Evolutionary conservation across 2,888 invertebrate species (phyloP).

Genomic region (Platycheirus rosarum): DNA sequence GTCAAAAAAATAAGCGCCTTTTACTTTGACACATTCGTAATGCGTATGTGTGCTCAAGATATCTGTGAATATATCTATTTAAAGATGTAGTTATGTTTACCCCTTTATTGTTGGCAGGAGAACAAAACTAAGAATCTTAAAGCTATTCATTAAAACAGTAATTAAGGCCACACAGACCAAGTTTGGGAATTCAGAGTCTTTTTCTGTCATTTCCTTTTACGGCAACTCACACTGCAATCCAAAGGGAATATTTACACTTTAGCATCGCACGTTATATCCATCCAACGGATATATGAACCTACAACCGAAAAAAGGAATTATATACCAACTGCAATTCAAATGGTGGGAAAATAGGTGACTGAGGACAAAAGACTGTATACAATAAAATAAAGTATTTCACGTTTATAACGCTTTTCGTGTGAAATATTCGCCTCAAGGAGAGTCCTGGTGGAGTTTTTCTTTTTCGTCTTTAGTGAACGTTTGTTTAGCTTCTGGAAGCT

Average conservation of each 20-base stretch:
- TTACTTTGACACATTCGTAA: no score
- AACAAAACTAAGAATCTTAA: constrained; percentile 8
- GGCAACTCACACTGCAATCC: constrained; percentile 30
- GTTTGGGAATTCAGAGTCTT: constrained; percentile 36
- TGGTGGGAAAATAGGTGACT: constrained; percentile 70
- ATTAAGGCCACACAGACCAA: constrained; percentile 59
- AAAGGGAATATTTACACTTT: constrained; percentile 56
- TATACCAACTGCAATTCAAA: constrained; percentile 65
- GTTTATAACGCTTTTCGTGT: constrained; percentile 62
- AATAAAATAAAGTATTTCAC: constrained; percentile 61
- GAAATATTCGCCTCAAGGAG: constrained; percentile 64
- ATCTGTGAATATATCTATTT: no score
- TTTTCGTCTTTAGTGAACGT: constrained; percentile 41
- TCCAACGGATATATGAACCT: constrained; percentile 14
- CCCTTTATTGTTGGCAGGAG: no score
- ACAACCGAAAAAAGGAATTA: constrained; percentile 46
- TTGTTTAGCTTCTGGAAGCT: constrained; percentile 58
- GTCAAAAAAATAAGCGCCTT: no score
- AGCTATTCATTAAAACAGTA: constrained; percentile 49
- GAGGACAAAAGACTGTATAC: constrained; percentile 69
- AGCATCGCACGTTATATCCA: no score
- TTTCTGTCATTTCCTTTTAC: constrained; percentile 41
- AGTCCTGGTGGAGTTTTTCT: constrained; percentile 20
- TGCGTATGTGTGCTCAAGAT: no score
- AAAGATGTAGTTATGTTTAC: no score